Percentiles rank a stretch among this genome's conserved stretches.
phyloP scores from a whole-genome alignment of 2,888 invertebrate species.

The Siphlonurus alternatus region DNA sequence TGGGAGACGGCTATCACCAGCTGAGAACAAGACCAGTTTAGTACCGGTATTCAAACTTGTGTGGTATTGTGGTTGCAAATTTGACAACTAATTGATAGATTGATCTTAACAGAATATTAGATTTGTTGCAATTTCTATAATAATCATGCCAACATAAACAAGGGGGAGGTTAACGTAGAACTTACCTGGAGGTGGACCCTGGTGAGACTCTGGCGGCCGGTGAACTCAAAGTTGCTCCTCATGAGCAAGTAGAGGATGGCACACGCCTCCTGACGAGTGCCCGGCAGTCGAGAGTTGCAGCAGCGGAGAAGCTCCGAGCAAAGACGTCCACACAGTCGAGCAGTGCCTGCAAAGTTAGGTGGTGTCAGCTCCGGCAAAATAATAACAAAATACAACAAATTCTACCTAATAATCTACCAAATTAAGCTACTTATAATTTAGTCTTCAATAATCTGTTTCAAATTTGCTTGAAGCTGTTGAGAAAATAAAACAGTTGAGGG shows the following conservation, averaged over 20 bases:
- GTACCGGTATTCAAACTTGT: neutral
- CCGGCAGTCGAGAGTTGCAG: slow-evolving; percentile 71
- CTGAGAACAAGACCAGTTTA: slow-evolving; percentile 27
- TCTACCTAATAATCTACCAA: too few species aligned
- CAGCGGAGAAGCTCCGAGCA: slow-evolving; percentile 65
- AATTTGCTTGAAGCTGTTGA: neutral
- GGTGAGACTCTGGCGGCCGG: slow-evolving; percentile 63
- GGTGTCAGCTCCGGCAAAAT: neutral
- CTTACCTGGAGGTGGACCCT: slow-evolving; percentile 72
- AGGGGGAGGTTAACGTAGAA: too few species aligned
- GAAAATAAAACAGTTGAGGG: neutral
- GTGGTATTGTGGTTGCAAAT: neutral
- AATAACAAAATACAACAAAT: neutral
- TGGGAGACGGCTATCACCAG: slow-evolving; percentile 93
- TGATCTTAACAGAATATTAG: neutral
- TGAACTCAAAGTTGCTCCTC: slow-evolving; percentile 88
- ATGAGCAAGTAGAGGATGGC: slow-evolving; percentile 81
- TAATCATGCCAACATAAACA: too few species aligned
- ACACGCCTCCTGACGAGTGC: slow-evolving; percentile 77
- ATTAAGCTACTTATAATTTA: too few species aligned
- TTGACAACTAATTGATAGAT: neutral
- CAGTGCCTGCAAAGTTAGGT: slow-evolving; percentile 41
- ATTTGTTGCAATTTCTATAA: too few species aligned
- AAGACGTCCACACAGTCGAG: slow-evolving; percentile 59
- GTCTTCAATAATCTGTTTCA: neutral